phyloP scores from a whole-genome alignment of 2,113 vertebrate genomes.

The Vulpes ferrilata region DNA sequence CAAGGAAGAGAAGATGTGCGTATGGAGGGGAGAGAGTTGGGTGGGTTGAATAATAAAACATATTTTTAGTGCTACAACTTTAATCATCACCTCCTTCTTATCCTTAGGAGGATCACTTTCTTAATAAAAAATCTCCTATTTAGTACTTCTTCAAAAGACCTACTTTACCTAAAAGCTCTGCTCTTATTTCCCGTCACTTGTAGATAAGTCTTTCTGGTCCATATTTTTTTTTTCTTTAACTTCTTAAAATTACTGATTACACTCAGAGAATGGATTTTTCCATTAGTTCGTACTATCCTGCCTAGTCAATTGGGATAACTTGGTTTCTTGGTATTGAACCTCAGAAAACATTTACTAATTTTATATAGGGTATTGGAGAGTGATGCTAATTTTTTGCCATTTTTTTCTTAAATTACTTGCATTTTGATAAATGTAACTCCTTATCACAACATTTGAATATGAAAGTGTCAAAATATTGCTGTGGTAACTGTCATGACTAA shows the following conservation, averaged over 20 bases:
- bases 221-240: background rate
- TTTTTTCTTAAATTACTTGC: background rate
- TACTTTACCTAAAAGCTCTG: background rate
- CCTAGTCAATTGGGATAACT: background rate
- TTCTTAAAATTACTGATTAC: background rate
- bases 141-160: background rate
- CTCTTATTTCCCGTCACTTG: background rate
- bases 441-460: background rate
- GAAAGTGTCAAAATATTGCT: slow-evolving; percentile 6
- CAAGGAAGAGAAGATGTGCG: background rate
- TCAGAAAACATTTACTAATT: slow-evolving; percentile 25
- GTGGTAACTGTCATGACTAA: slow-evolving; percentile 9
- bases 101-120: background rate
- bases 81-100: background rate
- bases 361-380: background rate
- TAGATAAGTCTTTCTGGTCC: background rate
- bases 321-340: background rate
- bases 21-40: background rate
- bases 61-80: background rate
- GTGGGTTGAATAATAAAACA: background rate
- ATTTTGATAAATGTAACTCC: slow-evolving; percentile 46
- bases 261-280: slow-evolving; percentile 2
- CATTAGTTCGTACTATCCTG: background rate
- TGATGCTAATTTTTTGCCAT: background rate
- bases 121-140: background rate